Evolutionary conservation across 2,888 invertebrate species (phyloP).

Genomic region (Ferdinandea cuprea): DNA sequence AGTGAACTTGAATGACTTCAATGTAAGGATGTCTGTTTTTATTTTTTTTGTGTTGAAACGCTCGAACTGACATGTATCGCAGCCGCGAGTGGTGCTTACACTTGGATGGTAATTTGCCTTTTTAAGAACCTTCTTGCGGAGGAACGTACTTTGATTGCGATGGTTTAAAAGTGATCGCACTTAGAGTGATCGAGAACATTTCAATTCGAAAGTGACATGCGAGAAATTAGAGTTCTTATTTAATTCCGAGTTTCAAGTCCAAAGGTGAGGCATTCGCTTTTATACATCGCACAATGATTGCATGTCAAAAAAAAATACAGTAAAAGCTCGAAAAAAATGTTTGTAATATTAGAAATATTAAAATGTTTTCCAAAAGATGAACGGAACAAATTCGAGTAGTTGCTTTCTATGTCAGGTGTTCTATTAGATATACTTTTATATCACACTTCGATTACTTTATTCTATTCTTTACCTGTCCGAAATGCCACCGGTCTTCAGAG

Average conservation of each 20-base stretch:
- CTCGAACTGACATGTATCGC: constrained; percentile 44
- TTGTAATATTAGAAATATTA: too few relatives aligned
- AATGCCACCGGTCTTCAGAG: too few relatives aligned
- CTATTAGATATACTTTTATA: too few relatives aligned
- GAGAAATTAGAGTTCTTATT: background rate
- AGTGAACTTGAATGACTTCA: constrained; percentile 39
- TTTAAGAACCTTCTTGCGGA: constrained; percentile 26
- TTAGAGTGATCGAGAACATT: constrained; percentile 48
- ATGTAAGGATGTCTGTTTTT: constrained; percentile 48
- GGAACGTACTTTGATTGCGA: background rate
- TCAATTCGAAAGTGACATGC: constrained; percentile 50
- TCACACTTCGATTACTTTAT: too few relatives aligned
- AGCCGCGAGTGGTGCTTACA: constrained; percentile 34
- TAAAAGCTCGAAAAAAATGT: background rate
- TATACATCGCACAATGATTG: background rate
- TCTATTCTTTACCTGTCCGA: too few relatives aligned
- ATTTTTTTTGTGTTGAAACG: constrained; percentile 48
- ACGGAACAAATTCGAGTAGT: too few relatives aligned
- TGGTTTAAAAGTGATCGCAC: constrained; percentile 48
- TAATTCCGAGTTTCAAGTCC: constrained; percentile 6
- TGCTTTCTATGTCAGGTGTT: too few relatives aligned
- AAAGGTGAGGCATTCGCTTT: constrained; percentile 19
- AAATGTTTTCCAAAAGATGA: too few relatives aligned
- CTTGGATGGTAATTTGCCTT: constrained; percentile 1
- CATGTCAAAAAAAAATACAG: background rate